Evolutionary conservation across 2,888 invertebrate genomes (phyloP).

Genomic region (Deroplatys truncata): DNA sequence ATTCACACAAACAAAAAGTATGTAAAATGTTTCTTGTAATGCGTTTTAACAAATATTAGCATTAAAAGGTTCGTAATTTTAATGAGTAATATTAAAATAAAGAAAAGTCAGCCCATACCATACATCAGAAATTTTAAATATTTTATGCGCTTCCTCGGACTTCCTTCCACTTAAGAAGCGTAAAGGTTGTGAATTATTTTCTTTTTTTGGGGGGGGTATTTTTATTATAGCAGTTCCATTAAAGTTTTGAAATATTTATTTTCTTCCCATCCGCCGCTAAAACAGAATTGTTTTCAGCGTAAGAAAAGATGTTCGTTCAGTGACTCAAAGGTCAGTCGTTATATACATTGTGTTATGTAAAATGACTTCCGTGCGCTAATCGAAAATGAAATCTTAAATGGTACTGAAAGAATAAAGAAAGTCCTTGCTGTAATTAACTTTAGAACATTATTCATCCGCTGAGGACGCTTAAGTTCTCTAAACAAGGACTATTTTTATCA

Average conservation of each 20-base stretch:
- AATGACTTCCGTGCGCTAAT: neutral
- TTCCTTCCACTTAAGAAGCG: neutral
- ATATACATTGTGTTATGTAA: neutral
- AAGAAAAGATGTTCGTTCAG: neutral
- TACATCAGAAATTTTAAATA: neutral
- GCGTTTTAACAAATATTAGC: too few relatives aligned
- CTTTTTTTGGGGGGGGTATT: neutral
- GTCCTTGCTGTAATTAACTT: neutral
- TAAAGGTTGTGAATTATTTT: neutral
- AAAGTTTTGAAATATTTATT: neutral
- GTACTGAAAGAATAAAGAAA: neutral
- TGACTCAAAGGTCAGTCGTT: neutral
- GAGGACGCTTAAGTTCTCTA: neutral
- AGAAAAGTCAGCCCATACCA: neutral
- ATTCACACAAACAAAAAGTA: too few relatives aligned
- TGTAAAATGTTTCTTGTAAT: too few relatives aligned
- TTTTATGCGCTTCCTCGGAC: neutral
- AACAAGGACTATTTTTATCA: neutral
- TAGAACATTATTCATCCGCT: neutral
- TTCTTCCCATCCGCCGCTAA: neutral
- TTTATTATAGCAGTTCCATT: neutral
- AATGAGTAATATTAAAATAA: neutral
- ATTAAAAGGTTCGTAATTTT: too few relatives aligned
- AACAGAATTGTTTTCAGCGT: neutral
- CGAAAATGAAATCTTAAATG: neutral